Conservation (phyloP, 2,888 invertebrate genomes). For the Pegoplata infirma region DNA sequence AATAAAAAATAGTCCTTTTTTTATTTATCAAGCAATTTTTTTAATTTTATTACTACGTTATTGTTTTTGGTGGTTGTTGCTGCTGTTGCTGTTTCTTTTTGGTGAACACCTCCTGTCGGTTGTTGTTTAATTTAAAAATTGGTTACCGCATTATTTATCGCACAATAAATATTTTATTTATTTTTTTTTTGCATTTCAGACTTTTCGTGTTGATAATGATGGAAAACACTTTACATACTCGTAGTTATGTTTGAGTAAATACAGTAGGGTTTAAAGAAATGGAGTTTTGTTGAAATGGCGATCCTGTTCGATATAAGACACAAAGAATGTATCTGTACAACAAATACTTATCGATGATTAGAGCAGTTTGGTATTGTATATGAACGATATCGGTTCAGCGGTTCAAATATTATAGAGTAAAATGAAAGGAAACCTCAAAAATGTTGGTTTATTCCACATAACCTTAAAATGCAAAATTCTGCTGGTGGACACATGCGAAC, state of each 20-base stretch:
- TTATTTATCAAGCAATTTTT: constrained; percentile 16
- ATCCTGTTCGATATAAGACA: too few species aligned
- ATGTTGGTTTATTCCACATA: too few species aligned
- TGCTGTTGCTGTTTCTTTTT: constrained; percentile 30
- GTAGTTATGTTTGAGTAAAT: neutral
- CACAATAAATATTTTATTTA: constrained; percentile 55
- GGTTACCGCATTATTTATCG: constrained; percentile 62
- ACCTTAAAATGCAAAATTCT: too few species aligned
- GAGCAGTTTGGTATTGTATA: too few species aligned
- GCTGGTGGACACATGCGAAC: too few species aligned
- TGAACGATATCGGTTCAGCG: too few species aligned
- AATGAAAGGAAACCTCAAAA: too few species aligned
- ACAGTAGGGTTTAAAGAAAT: constrained; percentile 16
- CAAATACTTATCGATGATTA: too few species aligned
- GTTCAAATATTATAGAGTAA: too few species aligned
- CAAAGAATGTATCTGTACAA: too few species aligned
- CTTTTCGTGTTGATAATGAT: constrained; percentile 60
- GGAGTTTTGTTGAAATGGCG: too few species aligned
- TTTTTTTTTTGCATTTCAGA: constrained; percentile 17
- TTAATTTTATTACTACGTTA: constrained; percentile 49
- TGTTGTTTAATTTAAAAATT: constrained; percentile 57
- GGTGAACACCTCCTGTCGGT: constrained; percentile 55
- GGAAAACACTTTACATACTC: constrained; percentile 22
- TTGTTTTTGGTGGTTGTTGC: constrained; percentile 38
- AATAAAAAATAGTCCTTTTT: constrained; percentile 7